Evolutionary conservation across 64 coral and sea anemone genomes (phyloP).

Genomic region (Exaiptasia diaphana): DNA sequence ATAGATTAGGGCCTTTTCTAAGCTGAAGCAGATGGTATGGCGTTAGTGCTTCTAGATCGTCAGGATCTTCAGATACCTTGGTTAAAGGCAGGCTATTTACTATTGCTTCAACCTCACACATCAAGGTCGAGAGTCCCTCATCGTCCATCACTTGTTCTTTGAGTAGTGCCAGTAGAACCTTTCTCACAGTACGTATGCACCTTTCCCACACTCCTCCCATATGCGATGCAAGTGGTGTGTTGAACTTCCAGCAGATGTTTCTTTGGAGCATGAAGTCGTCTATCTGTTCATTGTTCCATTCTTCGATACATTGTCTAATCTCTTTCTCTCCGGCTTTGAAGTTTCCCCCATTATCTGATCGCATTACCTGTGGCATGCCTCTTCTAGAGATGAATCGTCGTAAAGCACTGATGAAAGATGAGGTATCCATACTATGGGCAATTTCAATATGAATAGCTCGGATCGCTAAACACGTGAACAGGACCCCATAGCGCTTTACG

Average conservation of each 20-base stretch:
- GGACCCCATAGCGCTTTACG: slow-evolving; percentile 9
- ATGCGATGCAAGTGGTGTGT: neutral
- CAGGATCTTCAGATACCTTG: slow-evolving; percentile 30
- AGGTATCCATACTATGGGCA: neutral
- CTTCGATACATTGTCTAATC: neutral
- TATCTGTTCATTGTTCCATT: neutral
- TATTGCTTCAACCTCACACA: neutral
- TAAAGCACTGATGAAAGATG: neutral
- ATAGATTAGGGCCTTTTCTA: slow-evolving; percentile 4
- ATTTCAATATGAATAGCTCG: neutral
- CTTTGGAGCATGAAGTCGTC: neutral
- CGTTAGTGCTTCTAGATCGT: slow-evolving; percentile 27
- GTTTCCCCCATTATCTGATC: neutral
- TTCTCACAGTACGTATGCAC: slow-evolving; percentile 7
- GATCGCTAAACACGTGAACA: neutral
- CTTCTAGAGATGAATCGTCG: neutral
- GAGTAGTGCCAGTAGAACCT: slow-evolving; percentile 10
- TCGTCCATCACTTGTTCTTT: slow-evolving; percentile 5
- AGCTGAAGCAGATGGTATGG: slow-evolving; percentile 54
- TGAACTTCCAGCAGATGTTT: neutral
- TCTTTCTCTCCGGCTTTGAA: neutral
- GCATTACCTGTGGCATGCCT: neutral
- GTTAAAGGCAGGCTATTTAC: slow-evolving; percentile 26
- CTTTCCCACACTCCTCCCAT: neutral
- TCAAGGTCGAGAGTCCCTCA: slow-evolving; percentile 14